phyloP scores from a whole-genome alignment of 1,140 invertebrate species.

The Platyura marginata region DNA sequence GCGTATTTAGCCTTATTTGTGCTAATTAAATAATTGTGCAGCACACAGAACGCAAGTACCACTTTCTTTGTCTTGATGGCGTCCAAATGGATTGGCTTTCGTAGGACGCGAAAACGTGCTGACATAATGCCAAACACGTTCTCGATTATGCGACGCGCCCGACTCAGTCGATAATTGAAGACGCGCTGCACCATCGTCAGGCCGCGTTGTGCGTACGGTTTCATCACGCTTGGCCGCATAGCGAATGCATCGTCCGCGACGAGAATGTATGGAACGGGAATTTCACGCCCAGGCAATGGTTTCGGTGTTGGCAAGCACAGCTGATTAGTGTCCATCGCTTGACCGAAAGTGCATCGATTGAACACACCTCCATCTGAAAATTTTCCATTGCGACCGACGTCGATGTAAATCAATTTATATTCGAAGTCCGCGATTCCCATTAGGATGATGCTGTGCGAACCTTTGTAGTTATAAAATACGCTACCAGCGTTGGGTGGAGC shows the following conservation, averaged over 20 bases:
- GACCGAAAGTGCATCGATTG: slow-evolving; percentile 12
- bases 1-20: too few species aligned
- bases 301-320: slow-evolving; percentile 10
- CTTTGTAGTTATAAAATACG: slow-evolving; percentile 23
- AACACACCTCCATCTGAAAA: slow-evolving; percentile 26
- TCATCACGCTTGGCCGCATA: slow-evolving; percentile 22
- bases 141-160: slow-evolving; percentile 21
- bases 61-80: slow-evolving; percentile 15
- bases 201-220: slow-evolving; percentile 17
- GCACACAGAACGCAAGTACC: slow-evolving; percentile 12
- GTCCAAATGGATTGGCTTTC: slow-evolving; percentile 14
- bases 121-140: slow-evolving; percentile 26
- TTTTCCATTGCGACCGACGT: slow-evolving; percentile 24
- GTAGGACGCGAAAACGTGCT: slow-evolving; percentile 18
- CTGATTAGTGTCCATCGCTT: slow-evolving; percentile 8
- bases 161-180: slow-evolving; percentile 28
- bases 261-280: slow-evolving; percentile 13
- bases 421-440: slow-evolving; percentile 26
- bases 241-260: slow-evolving; percentile 29
- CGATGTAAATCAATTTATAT: slow-evolving; percentile 24
- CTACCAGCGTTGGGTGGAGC: slow-evolving; percentile 13
- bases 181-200: slow-evolving; percentile 18
- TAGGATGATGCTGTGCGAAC: slow-evolving; percentile 23
- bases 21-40: slow-evolving; percentile 15
- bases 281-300: slow-evolving; percentile 9